These are phyloP conservation scores for Anomalospiza imberbis DNA, from an alignment of 2,797 vertebrate species.

Conservation along the genomic window DNA sequence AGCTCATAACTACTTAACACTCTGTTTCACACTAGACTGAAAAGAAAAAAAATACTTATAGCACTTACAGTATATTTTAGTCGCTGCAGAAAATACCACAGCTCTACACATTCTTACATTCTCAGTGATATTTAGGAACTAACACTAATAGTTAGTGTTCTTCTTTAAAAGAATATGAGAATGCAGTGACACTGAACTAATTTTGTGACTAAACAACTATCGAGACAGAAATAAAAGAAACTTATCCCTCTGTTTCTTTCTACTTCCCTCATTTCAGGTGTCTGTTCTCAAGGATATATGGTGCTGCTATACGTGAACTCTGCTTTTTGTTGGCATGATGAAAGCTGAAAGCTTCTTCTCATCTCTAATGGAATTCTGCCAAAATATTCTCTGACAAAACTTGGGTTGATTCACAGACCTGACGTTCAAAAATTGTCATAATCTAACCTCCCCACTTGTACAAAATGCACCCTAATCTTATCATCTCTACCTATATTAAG, in stretches of 20 bases:
- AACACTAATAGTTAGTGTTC: not conserved
- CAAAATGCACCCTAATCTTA: not conserved
- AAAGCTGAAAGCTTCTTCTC: constrained; percentile 41
- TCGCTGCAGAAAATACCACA: not conserved
- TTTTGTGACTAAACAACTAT: not conserved
- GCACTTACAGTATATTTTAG: not conserved
- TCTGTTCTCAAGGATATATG: not conserved
- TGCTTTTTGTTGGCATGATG: not conserved
- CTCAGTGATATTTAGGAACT: not conserved
- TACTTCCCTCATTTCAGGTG: constrained; percentile 9
- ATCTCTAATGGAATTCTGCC: constrained; percentile 13
- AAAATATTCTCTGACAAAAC: constrained; percentile 32
- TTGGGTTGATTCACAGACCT: constrained; percentile 16
- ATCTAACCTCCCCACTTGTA: not conserved
- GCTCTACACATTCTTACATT: not conserved
- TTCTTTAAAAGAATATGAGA: not conserved
- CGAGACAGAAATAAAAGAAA: not conserved
- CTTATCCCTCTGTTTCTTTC: not conserved
- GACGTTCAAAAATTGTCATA: constrained; percentile 22
- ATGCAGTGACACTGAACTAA: not conserved
- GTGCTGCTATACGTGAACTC: not conserved
- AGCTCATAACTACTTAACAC: not conserved
- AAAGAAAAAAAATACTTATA: not conserved
- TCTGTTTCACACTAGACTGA: not conserved
- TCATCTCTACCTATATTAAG: not conserved